Conservation (phyloP, 2,888 invertebrate genomes). For the Oxyteleia sp. region DNA sequence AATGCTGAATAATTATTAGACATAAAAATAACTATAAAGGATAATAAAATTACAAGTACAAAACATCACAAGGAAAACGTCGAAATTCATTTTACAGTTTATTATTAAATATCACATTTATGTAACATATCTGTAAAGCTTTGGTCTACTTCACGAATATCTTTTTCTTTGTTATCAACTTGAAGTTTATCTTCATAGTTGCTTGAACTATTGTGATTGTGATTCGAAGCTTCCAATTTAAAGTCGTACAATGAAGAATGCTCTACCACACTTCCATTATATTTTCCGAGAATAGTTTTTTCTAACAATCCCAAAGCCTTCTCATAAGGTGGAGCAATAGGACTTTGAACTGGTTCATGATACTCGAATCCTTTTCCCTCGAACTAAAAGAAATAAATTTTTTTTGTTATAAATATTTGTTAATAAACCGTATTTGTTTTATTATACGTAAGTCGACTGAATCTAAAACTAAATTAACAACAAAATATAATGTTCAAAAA, state of each 20-base stretch:
- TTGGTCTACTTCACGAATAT: not conserved
- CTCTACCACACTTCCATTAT: constrained; percentile 79
- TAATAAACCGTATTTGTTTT: too few relatives aligned
- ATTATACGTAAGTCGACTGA: too few relatives aligned
- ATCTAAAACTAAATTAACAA: too few relatives aligned
- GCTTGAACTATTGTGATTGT: not conserved
- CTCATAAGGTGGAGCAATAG: constrained; percentile 93
- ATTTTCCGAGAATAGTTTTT: constrained; percentile 80
- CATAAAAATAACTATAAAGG: too few relatives aligned
- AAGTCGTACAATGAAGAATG: constrained; percentile 18
- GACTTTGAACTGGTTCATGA: constrained; percentile 91
- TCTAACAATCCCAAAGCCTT: constrained; percentile 88
- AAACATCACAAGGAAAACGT: too few relatives aligned
- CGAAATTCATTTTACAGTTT: too few relatives aligned
- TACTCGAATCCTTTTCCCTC: constrained; percentile 91
- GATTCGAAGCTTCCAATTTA: constrained; percentile 3
- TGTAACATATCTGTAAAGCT: too few relatives aligned
- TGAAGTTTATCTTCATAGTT: not conserved
- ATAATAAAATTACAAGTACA: too few relatives aligned
- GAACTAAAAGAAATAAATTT: constrained; percentile 54
- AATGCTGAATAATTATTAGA: too few relatives aligned
- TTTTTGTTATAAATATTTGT: too few relatives aligned
- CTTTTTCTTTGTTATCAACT: not conserved
- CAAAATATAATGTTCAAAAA: too few relatives aligned
- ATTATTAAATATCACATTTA: too few relatives aligned